Percentiles rank a stretch among this genome's conserved stretches.
phyloP scores from a whole-genome alignment of 2,113 vertebrate genomes.

The Gambusia holbrooki region DNA sequence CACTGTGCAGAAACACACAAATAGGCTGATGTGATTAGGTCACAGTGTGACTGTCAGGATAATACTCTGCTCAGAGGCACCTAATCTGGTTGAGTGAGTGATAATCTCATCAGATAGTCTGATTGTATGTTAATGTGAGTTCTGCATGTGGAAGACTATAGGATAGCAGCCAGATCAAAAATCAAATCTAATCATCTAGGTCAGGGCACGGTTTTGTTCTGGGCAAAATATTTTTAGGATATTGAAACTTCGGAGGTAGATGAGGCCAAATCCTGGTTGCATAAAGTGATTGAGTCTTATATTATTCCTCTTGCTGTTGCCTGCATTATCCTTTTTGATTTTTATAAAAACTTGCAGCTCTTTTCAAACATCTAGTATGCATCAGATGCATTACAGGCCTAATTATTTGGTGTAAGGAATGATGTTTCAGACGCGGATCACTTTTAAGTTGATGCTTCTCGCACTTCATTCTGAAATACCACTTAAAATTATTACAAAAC shows the following conservation, averaged over 20 bases:
- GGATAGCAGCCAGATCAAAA: slow-evolving; percentile 60
- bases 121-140: slow-evolving; percentile 63
- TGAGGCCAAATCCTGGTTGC: slow-evolving; percentile 30
- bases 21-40: slow-evolving; percentile 37
- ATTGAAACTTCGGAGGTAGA: slow-evolving; percentile 22
- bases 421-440: not conserved
- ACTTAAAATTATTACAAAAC: not conserved
- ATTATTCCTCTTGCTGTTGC: not conserved
- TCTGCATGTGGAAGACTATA: slow-evolving; percentile 53
- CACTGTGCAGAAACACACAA: slow-evolving; percentile 16
- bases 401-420: too few species aligned
- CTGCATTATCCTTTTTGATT: not conserved
- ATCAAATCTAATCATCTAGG: slow-evolving; percentile 56
- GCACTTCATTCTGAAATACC: not conserved
- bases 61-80: slow-evolving; percentile 54
- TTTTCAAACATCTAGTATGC: not conserved
- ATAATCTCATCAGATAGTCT: slow-evolving; percentile 74
- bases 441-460: not conserved
- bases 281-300: slow-evolving; percentile 33
- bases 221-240: slow-evolving; percentile 29
- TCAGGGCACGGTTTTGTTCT: slow-evolving; percentile 42
- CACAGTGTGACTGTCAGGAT: slow-evolving; percentile 34
- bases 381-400: too few species aligned
- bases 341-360: not conserved
- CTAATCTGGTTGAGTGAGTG: slow-evolving; percentile 65